A percentile compares a stretch with the other conserved stretches of the same genome.
phyloP scores from a whole-genome alignment of 2,113 vertebrate genomes.

The Numenius arquata region DNA sequence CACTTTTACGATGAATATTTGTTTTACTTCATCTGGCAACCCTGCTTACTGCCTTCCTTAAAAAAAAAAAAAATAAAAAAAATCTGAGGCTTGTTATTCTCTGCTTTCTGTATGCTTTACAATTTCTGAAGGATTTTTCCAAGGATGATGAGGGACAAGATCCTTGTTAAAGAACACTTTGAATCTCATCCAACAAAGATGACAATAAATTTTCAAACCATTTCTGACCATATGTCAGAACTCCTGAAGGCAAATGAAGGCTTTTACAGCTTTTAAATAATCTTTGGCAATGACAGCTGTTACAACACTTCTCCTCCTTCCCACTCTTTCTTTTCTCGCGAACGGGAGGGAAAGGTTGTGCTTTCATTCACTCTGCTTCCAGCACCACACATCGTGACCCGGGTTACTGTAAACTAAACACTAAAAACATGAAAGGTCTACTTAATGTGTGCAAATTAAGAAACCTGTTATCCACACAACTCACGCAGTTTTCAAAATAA shows the following conservation, averaged over 20 bases:
- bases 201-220: slow-evolving; percentile 83
- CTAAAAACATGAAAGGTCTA: not conserved
- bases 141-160: slow-evolving; percentile 72
- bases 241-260: slow-evolving; percentile 80
- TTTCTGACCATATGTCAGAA: slow-evolving; percentile 86
- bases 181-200: slow-evolving; percentile 76
- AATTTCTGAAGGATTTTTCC: slow-evolving; percentile 75
- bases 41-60: not conserved
- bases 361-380: slow-evolving; percentile 12
- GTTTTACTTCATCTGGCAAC: not conserved
- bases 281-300: slow-evolving; percentile 75
- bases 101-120: slow-evolving; percentile 36
- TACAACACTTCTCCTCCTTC: slow-evolving; percentile 68
- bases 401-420: not conserved
- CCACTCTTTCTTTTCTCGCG: not conserved
- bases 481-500: not conserved
- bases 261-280: slow-evolving; percentile 80
- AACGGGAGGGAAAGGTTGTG: not conserved
- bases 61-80: not conserved
- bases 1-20: not conserved
- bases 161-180: slow-evolving; percentile 75
- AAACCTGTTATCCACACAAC: not conserved
- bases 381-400: not conserved
- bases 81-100: slow-evolving; percentile 7
- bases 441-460: not conserved